phyloP scores from a whole-genome alignment of 2,888 invertebrate genomes.

The Chloromyia formosa region DNA sequence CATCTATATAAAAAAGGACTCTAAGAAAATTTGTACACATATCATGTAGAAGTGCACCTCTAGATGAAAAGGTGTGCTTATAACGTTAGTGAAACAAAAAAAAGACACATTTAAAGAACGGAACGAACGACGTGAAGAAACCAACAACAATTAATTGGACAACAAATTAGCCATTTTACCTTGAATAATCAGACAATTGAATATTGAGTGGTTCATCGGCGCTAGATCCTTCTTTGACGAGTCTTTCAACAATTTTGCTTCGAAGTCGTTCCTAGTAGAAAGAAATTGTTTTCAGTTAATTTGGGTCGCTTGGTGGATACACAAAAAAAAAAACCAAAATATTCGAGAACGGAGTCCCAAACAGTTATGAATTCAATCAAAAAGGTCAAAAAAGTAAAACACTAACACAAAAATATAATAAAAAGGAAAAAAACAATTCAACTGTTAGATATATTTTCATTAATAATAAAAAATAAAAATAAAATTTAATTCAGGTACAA shows the following conservation, averaged over 20 bases:
- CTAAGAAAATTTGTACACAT: too few relatives aligned
- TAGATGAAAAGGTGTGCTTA: too few relatives aligned
- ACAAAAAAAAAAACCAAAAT: slow-evolving; percentile 9
- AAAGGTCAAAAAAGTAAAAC: too few relatives aligned
- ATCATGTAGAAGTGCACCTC: too few relatives aligned
- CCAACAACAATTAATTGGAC: slow-evolving; percentile 9
- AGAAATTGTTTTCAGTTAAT: slow-evolving; percentile 4
- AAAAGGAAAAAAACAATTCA: slow-evolving; percentile 4
- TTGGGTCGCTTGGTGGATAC: not conserved
- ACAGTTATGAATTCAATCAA: not conserved
- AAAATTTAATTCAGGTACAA: slow-evolving; percentile 40
- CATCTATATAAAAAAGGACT: too few relatives aligned
- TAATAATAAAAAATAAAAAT: slow-evolving; percentile 19
- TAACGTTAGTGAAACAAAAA: too few relatives aligned
- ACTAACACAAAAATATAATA: slow-evolving; percentile 11
- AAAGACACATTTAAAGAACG: too few relatives aligned
- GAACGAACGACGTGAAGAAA: slow-evolving; percentile 11
- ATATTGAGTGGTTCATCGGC: slow-evolving; percentile 90
- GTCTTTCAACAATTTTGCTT: slow-evolving; percentile 80
- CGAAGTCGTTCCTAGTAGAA: slow-evolving; percentile 74
- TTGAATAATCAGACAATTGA: slow-evolving; percentile 86
- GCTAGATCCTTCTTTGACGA: slow-evolving; percentile 84
- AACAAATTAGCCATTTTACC: slow-evolving; percentile 66
- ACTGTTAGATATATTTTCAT: slow-evolving; percentile 19
- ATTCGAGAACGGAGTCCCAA: slow-evolving; percentile 11